phyloP scores from a whole-genome alignment of 2,888 invertebrate species.

The Punctoribates punctum region DNA sequence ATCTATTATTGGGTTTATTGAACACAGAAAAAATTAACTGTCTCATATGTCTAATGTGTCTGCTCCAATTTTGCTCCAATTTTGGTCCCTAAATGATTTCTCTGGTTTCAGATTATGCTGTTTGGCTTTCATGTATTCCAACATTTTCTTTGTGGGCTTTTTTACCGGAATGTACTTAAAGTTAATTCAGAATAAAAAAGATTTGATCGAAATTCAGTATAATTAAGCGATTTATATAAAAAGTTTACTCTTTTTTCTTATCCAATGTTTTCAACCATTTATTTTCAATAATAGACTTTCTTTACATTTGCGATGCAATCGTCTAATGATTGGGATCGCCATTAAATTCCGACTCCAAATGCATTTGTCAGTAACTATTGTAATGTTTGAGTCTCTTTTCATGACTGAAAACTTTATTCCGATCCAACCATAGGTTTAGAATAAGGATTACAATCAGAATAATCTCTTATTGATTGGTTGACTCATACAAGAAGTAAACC shows the following conservation, averaged over 20 bases:
- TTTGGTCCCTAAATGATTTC: no score
- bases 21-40: not conserved
- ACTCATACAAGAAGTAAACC: not conserved
- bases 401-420: not conserved
- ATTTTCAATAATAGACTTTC: slow-evolving; percentile 13
- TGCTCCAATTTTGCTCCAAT: not conserved
- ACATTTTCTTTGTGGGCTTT: no score
- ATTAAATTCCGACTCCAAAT: slow-evolving; percentile 6
- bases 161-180: no score
- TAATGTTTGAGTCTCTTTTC: not conserved
- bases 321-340: not conserved
- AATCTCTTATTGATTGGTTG: slow-evolving; percentile 19
- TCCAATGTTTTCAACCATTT: slow-evolving; percentile 2
- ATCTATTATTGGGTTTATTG: not conserved
- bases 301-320: slow-evolving; percentile 2
- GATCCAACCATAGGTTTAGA: not conserved
- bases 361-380: slow-evolving; percentile 23
- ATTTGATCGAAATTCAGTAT: not conserved
- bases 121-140: no score
- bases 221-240: slow-evolving; percentile 8
- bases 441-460: slow-evolving; percentile 10
- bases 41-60: not conserved
- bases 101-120: no score
- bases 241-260: not conserved
- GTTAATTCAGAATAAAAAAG: not conserved